These are phyloP conservation scores for Dipodomys stephensi DNA, from an alignment of 2,113 vertebrate genomes.

Conservation along the genomic window DNA sequence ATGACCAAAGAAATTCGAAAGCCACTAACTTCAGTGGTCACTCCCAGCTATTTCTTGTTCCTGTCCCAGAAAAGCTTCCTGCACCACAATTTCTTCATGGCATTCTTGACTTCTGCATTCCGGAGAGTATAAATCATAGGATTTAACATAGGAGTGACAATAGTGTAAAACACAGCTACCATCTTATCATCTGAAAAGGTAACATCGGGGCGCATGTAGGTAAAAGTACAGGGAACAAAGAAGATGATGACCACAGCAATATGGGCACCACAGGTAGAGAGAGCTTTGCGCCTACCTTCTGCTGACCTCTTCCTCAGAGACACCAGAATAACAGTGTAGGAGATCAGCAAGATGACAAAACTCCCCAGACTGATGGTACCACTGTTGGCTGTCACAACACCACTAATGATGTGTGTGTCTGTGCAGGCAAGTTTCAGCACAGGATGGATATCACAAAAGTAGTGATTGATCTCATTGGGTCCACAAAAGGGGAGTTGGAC, in stretches of 20 bases:
- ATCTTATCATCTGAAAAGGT: constrained; percentile 18
- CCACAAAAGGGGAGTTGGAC: not conserved
- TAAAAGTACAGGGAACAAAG: constrained; percentile 8
- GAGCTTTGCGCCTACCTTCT: constrained; percentile 14
- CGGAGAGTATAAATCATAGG: constrained; percentile 9
- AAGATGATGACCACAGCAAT: constrained; percentile 39
- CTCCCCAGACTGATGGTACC: not conserved
- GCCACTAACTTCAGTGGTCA: not conserved
- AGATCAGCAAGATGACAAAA: not conserved
- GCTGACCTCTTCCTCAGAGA: constrained; percentile 13
- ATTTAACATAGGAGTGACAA: constrained; percentile 9
- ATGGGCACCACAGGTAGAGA: constrained; percentile 16
- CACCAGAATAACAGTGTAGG: not conserved
- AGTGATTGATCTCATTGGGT: not conserved
- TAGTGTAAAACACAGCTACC: constrained; percentile 37
- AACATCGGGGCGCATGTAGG: not conserved
- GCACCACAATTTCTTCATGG: constrained; percentile 3
- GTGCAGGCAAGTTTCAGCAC: not conserved
- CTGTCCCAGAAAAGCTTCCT: constrained; percentile 21
- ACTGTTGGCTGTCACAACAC: not conserved
- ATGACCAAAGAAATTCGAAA: not conserved
- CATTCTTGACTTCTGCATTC: constrained; percentile 29
- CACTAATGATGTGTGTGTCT: not conserved
- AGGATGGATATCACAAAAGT: constrained; percentile 7
- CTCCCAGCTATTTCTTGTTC: not conserved